phyloP scores from a whole-genome alignment of 1,140 invertebrate genomes.

The Neotoxoptera formosana region DNA sequence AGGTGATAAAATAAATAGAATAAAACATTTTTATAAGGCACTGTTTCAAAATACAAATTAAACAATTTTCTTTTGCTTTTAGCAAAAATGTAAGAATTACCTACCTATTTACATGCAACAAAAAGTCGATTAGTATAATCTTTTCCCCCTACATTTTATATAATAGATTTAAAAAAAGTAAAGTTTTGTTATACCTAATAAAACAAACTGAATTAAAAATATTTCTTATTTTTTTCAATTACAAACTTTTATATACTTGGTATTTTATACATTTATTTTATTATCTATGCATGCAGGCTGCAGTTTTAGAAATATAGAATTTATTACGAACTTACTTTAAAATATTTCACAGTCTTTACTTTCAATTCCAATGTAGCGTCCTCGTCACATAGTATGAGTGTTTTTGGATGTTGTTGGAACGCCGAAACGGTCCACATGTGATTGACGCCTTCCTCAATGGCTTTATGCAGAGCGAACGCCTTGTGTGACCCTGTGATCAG shows the following conservation, averaged over 20 bases:
- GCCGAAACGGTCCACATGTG: constrained; percentile 99
- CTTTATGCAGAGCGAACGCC: constrained; percentile 94
- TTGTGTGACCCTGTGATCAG: constrained; percentile 98
- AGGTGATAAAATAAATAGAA: too few relatives aligned
- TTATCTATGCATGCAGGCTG: neutral
- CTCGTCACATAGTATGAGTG: constrained; percentile 96
- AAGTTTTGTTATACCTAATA: too few relatives aligned
- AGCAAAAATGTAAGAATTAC: too few relatives aligned
- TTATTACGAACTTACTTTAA: constrained; percentile 83
- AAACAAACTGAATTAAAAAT: neutral
- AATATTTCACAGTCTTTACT: constrained; percentile 99
- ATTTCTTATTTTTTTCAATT: neutral
- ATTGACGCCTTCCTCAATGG: constrained; percentile 96
- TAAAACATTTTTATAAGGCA: too few relatives aligned
- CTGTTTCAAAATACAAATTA: too few relatives aligned
- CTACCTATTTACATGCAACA: too few relatives aligned
- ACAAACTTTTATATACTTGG: neutral
- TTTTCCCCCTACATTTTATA: too few relatives aligned
- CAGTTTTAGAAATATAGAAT: neutral
- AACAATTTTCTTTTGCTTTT: too few relatives aligned
- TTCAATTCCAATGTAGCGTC: constrained; percentile 95
- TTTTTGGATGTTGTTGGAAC: constrained; percentile 93
- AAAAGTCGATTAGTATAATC: too few relatives aligned
- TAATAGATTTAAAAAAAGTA: too few relatives aligned
- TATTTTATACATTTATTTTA: neutral